Conservation (phyloP, 2,113 vertebrate genomes). For the Anarrhichthys ocellatus region DNA sequence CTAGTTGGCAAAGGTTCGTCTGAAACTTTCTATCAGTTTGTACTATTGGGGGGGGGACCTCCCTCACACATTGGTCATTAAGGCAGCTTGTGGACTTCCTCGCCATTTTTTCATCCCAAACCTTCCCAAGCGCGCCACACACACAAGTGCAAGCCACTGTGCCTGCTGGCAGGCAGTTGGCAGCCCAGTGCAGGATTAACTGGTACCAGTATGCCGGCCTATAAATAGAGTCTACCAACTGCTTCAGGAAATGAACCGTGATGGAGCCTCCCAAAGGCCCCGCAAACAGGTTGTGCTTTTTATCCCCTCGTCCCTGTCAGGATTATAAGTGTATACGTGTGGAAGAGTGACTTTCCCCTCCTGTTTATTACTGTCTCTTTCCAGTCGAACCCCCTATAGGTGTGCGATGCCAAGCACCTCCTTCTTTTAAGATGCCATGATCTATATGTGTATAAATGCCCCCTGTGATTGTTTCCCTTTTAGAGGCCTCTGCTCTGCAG, state of each 20-base stretch:
- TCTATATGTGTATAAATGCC: constrained; percentile 32
- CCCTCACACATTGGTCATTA: constrained; percentile 48
- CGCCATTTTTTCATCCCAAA: constrained; percentile 56
- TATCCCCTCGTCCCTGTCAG: constrained; percentile 68
- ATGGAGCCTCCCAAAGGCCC: constrained; percentile 79
- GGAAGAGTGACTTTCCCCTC: constrained; percentile 31
- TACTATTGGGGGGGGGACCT: not conserved
- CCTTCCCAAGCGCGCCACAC: constrained; percentile 45
- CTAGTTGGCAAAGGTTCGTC: not conserved
- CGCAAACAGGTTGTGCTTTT: constrained; percentile 79
- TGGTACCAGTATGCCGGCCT: constrained; percentile 79
- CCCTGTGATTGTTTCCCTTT: constrained; percentile 39
- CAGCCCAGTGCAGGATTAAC: constrained; percentile 81
- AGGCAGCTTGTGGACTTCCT: constrained; percentile 56
- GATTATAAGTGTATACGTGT: constrained; percentile 43
- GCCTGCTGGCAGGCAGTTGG: constrained; percentile 80
- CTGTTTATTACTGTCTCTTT: constrained; percentile 52
- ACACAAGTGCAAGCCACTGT: constrained; percentile 60
- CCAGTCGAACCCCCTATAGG: constrained; percentile 18
- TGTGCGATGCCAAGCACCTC: constrained; percentile 34
- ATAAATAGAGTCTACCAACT: constrained; percentile 82
- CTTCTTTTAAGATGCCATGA: constrained; percentile 14
- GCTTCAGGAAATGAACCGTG: constrained; percentile 82
- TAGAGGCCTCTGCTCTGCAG: constrained; percentile 14
- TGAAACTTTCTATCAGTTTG: constrained; percentile 7